Base-by-base conservation (phyloP, 2,113 vertebrate species). In the Corythornis vintsioides region DNA sequence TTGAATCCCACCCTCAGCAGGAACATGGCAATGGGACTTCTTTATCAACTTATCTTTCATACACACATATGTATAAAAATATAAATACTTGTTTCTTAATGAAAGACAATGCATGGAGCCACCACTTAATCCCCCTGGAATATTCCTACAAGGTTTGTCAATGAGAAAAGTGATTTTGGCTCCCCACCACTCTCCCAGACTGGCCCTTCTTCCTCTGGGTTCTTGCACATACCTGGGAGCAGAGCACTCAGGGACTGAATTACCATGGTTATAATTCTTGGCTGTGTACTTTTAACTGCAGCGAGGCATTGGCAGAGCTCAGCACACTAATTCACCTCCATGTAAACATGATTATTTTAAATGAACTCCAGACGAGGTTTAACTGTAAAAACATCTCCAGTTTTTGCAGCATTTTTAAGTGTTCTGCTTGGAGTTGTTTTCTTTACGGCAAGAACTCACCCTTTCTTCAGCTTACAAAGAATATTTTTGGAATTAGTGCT, bases 321-420 rank as follows among this genome's bases (percentile, higher is more conserved):
- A 77, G 72, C 5, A 22, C 91, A 94, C 93, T 91, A 89, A 88
- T 94, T 97, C 95, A 95, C 83, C 91, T 94, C 94, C 92, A 61
- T 56, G 88, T 96, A 97, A 96, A 96, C 93, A 95, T 16, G 92
- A 93, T 91, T 96, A 96, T 93, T 94, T 83, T 81, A 93, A 96
- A 94, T 90, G 88, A 95, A 94, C 90, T 91, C 92, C 96, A 97
- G 97, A 96, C 15, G 63, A 94, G 83, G 63, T 79, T 96, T 95
- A 93, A 96, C 61, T 93, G 90, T 82, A 93, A 94, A 79, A 95
- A 92, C 94, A 96, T 96, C 97, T 94, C 95, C 83, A 93, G 80
- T 86, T 93, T 86, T 87, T 67, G 75, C 31, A 97, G 88, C 63
- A 24, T 97, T 96, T 92, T 71, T 20, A 87, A 90, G 53, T 9